Conservation (phyloP, 2,888 invertebrate genomes). For the Allolobophora icterica region DNA sequence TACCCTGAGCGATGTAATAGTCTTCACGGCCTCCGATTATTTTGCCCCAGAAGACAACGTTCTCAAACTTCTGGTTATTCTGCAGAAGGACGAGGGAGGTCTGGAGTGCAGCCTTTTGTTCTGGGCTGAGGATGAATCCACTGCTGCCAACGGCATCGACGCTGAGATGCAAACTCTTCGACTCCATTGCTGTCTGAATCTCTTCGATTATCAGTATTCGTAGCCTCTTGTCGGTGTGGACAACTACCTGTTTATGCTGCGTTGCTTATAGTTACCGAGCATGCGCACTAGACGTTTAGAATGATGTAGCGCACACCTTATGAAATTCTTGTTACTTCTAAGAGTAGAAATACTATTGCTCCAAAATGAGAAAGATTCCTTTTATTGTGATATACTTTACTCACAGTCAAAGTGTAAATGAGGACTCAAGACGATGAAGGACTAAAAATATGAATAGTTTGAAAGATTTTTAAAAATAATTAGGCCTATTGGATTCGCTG, state of each 20-base stretch:
- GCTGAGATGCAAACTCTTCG: conserved; percentile 68
- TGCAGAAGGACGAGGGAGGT: conserved; percentile 81
- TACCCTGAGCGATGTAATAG: conserved; percentile 86
- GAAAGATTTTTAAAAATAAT: too few relatives aligned
- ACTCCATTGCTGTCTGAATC: conserved; percentile 69
- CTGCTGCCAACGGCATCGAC: conserved; percentile 71
- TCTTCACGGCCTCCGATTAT: conserved; percentile 78
- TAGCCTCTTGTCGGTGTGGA: neutral
- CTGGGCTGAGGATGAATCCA: conserved; percentile 76
- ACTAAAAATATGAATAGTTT: too few relatives aligned
- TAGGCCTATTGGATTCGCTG: too few relatives aligned
- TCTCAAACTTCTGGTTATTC: conserved; percentile 82
- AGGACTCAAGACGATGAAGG: too few relatives aligned
- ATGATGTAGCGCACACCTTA: too few relatives aligned
- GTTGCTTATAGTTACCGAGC: neutral
- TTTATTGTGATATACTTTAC: too few relatives aligned
- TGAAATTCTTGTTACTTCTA: too few relatives aligned
- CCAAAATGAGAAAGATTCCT: too few relatives aligned
- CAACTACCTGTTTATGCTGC: neutral
- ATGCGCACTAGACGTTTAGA: neutral
- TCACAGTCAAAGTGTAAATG: too few relatives aligned
- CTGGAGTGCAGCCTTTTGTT: conserved; percentile 74
- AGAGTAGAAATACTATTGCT: too few relatives aligned
- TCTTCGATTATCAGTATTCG: neutral
- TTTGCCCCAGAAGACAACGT: conserved; percentile 85